Evolutionary conservation across 2,113 vertebrate species (phyloP), one percentile per base, ranked within the genome.

Genomic region (Cottus gobio): DNA sequence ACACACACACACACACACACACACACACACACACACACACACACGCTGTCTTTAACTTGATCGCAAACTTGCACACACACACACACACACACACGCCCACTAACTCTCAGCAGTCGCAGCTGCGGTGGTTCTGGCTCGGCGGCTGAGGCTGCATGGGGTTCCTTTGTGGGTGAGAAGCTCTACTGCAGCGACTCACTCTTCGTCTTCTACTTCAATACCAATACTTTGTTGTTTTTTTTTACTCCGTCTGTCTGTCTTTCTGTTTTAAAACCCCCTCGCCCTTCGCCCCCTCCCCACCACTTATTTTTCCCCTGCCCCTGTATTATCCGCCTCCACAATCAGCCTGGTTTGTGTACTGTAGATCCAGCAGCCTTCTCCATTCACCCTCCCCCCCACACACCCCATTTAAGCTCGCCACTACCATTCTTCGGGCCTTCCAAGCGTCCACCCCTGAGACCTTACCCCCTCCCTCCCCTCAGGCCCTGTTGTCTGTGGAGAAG

Each of bases 51-150:
- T 58, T 56, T 50, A 54, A 65, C 34, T 66, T 75, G 46, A 46
- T 48, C 18, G 8, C 56, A 66, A 28, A 60, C 71, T 15, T 20
- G 5, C 26, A 37, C 54, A 16, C 62, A 78, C 81, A 73, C 77
- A 87, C 63, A 77, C 37, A 42, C 48, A 44, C 65, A 66, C 20
- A 65, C 37, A n/a, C 39, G 12, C 44, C n/a, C 26, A 74, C 44
- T 46, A 46, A 73, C 79, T 71, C 79, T 71, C 60, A 67, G 65
- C 58, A 56, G 77, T 36, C 18, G 1, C 80, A 87, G 84, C 89
- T 90, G 87, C 89, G 90, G 83, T 83, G 74, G 77, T 87, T 90
- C 66, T 77, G 82, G 76, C 71, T 90, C 71, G 54, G 57, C 76
- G 62, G 57, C 83, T 84, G 78, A 86, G 87, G 78, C 80, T 87